A percentile compares a stretch with the other conserved stretches of the same genome.
These are phyloP conservation scores for Urocolius indicus DNA, from an alignment of 2,113 vertebrate species.

Conservation along the genomic window DNA sequence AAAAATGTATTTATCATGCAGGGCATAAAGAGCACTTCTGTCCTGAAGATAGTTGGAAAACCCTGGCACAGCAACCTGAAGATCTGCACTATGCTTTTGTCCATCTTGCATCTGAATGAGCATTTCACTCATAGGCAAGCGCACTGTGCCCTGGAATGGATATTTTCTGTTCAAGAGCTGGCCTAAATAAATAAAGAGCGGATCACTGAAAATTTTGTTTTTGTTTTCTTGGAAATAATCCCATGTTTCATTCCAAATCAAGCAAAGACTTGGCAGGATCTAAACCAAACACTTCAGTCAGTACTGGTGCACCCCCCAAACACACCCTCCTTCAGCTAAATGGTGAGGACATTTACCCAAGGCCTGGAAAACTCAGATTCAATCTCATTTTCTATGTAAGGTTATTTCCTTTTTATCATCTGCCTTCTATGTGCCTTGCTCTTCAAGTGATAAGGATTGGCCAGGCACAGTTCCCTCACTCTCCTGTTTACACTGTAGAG, in stretches of 20 bases:
- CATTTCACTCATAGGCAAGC: neutral
- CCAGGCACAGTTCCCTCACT: neutral
- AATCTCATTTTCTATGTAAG: neutral
- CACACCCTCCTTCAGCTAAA: neutral
- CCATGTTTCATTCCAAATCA: constrained; percentile 6
- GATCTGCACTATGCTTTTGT: neutral
- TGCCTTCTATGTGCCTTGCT: neutral
- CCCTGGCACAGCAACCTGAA: neutral
- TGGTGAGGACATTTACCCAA: neutral
- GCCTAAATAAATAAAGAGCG: neutral
- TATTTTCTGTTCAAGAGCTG: neutral
- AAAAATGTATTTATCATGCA: neutral
- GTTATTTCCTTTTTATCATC: neutral
- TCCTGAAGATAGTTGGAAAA: neutral
- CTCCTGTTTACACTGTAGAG: neutral
- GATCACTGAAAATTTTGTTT: neutral
- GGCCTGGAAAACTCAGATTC: neutral
- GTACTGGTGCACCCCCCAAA: neutral
- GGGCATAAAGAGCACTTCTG: neutral
- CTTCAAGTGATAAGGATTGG: neutral
- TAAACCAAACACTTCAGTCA: neutral
- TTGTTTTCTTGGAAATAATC: constrained; percentile 24
- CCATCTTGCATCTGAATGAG: neutral
- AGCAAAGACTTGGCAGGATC: constrained; percentile 6
- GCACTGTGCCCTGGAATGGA: neutral